A percentile compares a stretch with the other conserved stretches of the same genome.
Conservation (phyloP, 2,797 vertebrate species). For the Tiaroga cobitis region DNA sequence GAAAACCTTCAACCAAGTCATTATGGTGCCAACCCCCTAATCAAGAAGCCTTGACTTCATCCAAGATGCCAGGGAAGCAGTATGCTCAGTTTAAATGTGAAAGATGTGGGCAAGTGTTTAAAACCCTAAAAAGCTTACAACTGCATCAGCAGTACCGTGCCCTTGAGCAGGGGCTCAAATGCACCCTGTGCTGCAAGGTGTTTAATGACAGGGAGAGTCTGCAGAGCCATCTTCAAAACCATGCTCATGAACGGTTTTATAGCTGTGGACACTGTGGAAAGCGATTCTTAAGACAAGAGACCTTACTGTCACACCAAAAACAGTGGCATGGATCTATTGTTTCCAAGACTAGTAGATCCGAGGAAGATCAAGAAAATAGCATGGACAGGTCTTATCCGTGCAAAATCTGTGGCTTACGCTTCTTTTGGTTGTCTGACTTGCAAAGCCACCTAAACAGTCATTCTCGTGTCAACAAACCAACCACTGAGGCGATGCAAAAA, state of each 20-base stretch:
- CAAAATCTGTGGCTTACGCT: slow-evolving; percentile 77
- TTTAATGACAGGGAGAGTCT: slow-evolving; percentile 75
- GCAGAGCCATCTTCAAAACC: slow-evolving; percentile 76
- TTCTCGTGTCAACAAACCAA: slow-evolving; percentile 51
- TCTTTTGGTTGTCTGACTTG: slow-evolving; percentile 84
- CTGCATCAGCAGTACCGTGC: slow-evolving; percentile 81
- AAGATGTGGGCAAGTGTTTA: slow-evolving; percentile 78
- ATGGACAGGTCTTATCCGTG: slow-evolving; percentile 77
- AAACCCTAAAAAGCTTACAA: slow-evolving; percentile 75
- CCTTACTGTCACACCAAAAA: slow-evolving; percentile 76
- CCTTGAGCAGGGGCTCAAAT: slow-evolving; percentile 78
- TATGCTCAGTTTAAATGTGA: slow-evolving; percentile 72
- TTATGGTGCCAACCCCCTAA: slow-evolving; percentile 37
- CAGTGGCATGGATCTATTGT: slow-evolving; percentile 70
- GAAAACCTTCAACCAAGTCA: slow-evolving; percentile 66
- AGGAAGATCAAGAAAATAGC: slow-evolving; percentile 70
- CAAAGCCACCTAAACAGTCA: slow-evolving; percentile 72
- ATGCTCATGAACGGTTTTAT: slow-evolving; percentile 76
- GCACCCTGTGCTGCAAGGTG: slow-evolving; percentile 81
- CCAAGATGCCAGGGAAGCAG: slow-evolving; percentile 45
- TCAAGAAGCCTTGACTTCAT: slow-evolving; percentile 47
- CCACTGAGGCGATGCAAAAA: slow-evolving; percentile 28
- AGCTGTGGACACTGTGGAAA: slow-evolving; percentile 81
- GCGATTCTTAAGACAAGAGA: slow-evolving; percentile 77
- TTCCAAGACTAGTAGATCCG: slow-evolving; percentile 58